Percentiles rank a stretch among this genome's conserved stretches.
Evolutionary conservation across 2,888 invertebrate genomes (phyloP).

Genomic region (Eupithecia centaureata): DNA sequence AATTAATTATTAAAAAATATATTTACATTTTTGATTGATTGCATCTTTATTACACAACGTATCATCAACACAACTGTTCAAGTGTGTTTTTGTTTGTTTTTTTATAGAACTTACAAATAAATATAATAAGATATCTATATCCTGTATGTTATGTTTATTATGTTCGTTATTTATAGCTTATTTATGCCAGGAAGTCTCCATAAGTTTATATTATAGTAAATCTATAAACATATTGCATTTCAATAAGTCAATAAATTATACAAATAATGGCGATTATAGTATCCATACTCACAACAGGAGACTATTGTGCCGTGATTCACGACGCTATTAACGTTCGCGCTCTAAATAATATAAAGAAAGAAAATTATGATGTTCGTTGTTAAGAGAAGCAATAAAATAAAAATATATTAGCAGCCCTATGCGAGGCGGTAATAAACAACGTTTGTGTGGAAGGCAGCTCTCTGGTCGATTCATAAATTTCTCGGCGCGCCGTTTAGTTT

Average conservation of each 20-base stretch:
- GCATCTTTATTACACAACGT: constrained; percentile 52
- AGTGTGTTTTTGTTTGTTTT: background rate
- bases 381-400: constrained; percentile 63
- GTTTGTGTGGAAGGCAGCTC: constrained; percentile 82
- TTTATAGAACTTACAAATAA: background rate
- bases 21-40: constrained; percentile 69
- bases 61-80: background rate
- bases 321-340: constrained; percentile 67
- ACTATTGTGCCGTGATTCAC: constrained; percentile 71
- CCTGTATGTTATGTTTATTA: background rate
- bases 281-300: constrained; percentile 66
- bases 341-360: constrained; percentile 71
- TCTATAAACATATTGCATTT: constrained; percentile 41
- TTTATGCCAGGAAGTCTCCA: constrained; percentile 19
- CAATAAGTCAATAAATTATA: constrained; percentile 61
- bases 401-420: constrained; percentile 75
- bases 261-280: constrained; percentile 71
- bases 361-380: constrained; percentile 70
- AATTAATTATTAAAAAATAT: constrained; percentile 80
- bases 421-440: constrained; percentile 74
- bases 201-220: constrained; percentile 17
- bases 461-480: constrained; percentile 79
- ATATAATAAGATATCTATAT: background rate
- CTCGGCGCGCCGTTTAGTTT: constrained; percentile 79
- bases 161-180: background rate